phyloP scores from a whole-genome alignment of 1,140 invertebrate species.

The Drosophila nikananu region DNA sequence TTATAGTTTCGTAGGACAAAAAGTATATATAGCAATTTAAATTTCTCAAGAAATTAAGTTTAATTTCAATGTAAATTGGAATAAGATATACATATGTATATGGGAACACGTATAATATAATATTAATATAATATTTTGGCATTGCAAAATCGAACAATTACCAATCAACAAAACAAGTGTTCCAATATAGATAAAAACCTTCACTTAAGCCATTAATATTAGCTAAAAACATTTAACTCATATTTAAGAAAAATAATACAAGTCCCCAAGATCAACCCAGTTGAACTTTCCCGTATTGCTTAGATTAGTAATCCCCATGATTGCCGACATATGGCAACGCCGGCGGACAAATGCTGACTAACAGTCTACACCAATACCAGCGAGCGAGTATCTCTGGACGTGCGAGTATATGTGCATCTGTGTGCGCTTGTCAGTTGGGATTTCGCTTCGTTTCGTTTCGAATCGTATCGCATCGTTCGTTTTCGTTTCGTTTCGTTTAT shows the following conservation, averaged over 20 bases:
- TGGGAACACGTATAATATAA: too few species aligned
- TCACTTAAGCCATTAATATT: too few species aligned
- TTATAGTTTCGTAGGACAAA: too few species aligned
- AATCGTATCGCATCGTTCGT: constrained; percentile 50
- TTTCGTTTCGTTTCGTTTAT: constrained; percentile 76
- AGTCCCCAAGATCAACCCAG: background rate
- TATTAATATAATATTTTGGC: too few species aligned
- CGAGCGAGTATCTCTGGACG: constrained; percentile 10
- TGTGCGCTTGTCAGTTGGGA: constrained; percentile 81
- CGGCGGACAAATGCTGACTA: constrained; percentile 59
- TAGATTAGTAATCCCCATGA: constrained; percentile 15
- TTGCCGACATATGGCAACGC: constrained; percentile 63
- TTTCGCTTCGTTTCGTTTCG: constrained; percentile 66
- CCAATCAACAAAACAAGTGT: background rate
- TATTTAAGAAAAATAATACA: background rate
- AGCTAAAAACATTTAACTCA: background rate
- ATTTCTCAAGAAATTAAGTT: background rate
- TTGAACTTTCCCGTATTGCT: constrained; percentile 14
- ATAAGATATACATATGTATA: too few species aligned
- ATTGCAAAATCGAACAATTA: background rate
- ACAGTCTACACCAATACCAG: constrained; percentile 68
- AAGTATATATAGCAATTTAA: too few species aligned
- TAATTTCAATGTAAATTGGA: background rate
- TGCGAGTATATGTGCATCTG: constrained; percentile 46
- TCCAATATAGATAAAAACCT: background rate